Conservation (phyloP, 2,113 vertebrate species). For the Rallus limicola region DNA sequence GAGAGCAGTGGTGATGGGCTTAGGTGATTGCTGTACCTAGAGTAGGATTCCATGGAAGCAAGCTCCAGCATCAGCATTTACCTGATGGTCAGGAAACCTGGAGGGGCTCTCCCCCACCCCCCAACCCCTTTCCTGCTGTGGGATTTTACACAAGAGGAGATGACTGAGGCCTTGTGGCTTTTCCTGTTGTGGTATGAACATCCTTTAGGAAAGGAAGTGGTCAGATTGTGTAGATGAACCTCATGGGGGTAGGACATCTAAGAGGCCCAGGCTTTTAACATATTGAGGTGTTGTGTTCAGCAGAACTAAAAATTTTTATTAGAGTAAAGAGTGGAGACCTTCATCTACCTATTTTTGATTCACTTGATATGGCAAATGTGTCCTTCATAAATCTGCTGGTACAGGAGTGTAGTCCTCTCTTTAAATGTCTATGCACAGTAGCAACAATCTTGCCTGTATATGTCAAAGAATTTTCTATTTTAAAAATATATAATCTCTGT, state of each 20-base stretch:
- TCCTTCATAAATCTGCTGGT: neutral
- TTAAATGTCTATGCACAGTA: neutral
- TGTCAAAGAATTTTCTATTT: neutral
- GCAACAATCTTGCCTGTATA: neutral
- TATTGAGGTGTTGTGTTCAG: neutral
- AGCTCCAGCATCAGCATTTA: neutral
- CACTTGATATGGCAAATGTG: neutral
- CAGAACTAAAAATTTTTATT: neutral
- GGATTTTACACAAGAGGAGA: neutral
- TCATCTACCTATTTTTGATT: neutral
- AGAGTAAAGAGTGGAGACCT: neutral
- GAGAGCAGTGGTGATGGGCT: neutral
- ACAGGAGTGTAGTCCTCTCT: neutral
- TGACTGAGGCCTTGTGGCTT: neutral
- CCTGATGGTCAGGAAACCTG: neutral
- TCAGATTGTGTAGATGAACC: slow-evolving; percentile 17
- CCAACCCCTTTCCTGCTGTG: neutral
- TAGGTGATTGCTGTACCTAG: rapidly evolving
- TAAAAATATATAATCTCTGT: neutral
- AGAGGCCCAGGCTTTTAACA: neutral
- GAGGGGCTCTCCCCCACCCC: neutral
- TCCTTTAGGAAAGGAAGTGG: slow-evolving; percentile 33
- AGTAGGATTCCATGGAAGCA: neutral
- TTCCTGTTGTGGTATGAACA: neutral
- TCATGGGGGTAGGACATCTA: neutral